Conservation (phyloP, 2,113 vertebrate species). For the Podarcis raffonei region DNA sequence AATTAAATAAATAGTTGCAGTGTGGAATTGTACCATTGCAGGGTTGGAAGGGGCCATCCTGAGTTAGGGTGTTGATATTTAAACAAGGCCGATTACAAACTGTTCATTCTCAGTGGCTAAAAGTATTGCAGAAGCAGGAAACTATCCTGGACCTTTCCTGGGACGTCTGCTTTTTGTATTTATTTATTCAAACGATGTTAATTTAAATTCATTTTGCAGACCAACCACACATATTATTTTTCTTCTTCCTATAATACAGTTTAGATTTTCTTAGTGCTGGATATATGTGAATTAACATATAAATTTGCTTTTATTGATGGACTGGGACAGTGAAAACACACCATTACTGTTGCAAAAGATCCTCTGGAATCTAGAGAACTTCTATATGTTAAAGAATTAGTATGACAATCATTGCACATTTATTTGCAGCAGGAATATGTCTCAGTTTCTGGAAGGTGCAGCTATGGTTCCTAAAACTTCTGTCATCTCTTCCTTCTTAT, state of each 20-base stretch:
- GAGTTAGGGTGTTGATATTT: constrained; percentile 8
- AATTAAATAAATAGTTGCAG: not conserved
- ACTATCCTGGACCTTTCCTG: constrained; percentile 33
- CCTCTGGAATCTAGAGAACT: constrained; percentile 12
- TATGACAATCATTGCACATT: constrained; percentile 24
- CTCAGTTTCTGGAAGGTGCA: constrained; percentile 28
- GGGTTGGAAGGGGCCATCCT: too few species aligned
- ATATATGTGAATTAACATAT: constrained; percentile 60
- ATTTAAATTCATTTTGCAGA: constrained; percentile 63
- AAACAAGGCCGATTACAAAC: constrained; percentile 20
- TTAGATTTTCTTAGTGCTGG: constrained; percentile 63
- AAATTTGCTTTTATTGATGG: constrained; percentile 53
- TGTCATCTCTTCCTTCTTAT: constrained; percentile 21
- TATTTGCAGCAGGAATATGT: constrained; percentile 25
- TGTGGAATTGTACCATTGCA: too few species aligned
- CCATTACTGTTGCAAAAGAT: constrained; percentile 33
- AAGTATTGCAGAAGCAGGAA: constrained; percentile 38
- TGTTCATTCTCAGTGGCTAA: constrained; percentile 14
- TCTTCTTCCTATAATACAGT: constrained; percentile 37
- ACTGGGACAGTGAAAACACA: constrained; percentile 30
- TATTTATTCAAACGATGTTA: constrained; percentile 64
- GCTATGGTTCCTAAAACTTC: constrained; percentile 8
- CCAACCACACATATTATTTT: constrained; percentile 45
- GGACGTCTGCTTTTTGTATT: constrained; percentile 54
- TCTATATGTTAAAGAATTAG: constrained; percentile 22